Base-by-base conservation (phyloP, 1,140 invertebrate species). In the Penaeus indicus region DNA sequence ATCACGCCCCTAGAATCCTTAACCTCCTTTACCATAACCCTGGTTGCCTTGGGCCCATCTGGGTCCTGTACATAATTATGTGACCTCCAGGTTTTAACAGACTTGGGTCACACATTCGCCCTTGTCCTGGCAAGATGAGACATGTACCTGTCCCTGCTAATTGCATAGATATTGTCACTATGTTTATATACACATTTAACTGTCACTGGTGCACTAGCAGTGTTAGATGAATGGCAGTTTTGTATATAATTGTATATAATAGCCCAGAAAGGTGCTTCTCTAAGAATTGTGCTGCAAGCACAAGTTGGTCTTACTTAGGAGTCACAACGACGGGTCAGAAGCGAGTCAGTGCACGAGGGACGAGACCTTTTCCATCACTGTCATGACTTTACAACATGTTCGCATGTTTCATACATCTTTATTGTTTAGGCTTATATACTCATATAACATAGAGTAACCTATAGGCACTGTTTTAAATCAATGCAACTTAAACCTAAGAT, bases 101-200 rank as follows among this genome's bases (percentile, higher is more conserved):
- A 84, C 86, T 64, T 84, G 69, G 86, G 81, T 79, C 72, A 79
- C 72, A n/a, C 69, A 84, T 77, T 88, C 69, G 86, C 86, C 84
- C 84, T 79, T 79, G 84, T 86, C 84, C 86, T 88, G 82, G 82
- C 86, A 88, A 88, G 86, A 88, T 82, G 69, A 84, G 86, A 88
- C 62, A 86, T 83, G 86, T 88, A 88, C 86, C 86, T 88, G 86
- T 75, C 86, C 86, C 80, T 84, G 72, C 86, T 88, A 88, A 84
- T 67, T 83, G 64, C 67, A 88, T 88, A 88, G 81, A 88, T 88
- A 88, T 88, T 88, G 81, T 84, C 81, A 88, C 80, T 87, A 88
- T 88, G 86, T 88, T 88, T 88, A 88, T 88, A 88, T 88, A 88
- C 86, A 88, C 81, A 88, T 84, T 84, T 67, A 88, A 88, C 86